Evolutionary conservation across 2,113 vertebrate genomes (phyloP), one percentile per base, ranked within the genome.

Genomic region (Odontophorus gujanensis): DNA sequence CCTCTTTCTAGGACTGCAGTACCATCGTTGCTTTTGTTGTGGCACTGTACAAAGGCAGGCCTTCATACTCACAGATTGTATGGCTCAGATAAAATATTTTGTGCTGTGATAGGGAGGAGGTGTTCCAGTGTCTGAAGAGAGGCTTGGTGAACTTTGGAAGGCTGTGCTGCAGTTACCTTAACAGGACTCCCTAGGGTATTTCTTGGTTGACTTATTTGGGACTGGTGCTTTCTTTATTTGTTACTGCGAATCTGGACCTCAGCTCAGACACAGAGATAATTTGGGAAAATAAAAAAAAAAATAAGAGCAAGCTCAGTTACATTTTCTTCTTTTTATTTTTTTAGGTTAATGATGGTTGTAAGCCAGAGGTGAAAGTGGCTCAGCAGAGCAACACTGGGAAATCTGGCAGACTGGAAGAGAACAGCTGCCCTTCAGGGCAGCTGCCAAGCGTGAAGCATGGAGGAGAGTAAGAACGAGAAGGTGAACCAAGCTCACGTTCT

Each of bases 401-500:
- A 73, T 84, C 95, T 96, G 93, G 95, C 92, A 84, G 96, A 94
- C 96, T 96, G 94, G 97, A 96, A 94, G 95, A 94, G 74, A 73
- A 63, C 77, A 76, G 94, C 95, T 96, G 95, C 87, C 93, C 65
- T 16, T 24, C 9, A 57, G 92, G 83, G 90, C 90, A 91, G 88
- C 83, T 85, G 92, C 38, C 2, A 25, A 80, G 87, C 38, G 76
- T 89, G 91, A 93, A 97, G 81, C 90, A 98, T 98, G 98, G 98
- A 98, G 76, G 97, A 98, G 30, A 95, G 94, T 8, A 97, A 96
- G 65, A 98, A 97, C 0, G 98, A 98, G 68, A 97, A 98, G 59
- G 97, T 97, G 51, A 99, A 98, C 95, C 98, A 82, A 55, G 98
- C 99, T 63, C 99, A 99, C 1, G 91, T 98, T 91, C 98, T 99